phyloP scores from a whole-genome alignment of 2,888 invertebrate species.

The Catocala sponsa region DNA sequence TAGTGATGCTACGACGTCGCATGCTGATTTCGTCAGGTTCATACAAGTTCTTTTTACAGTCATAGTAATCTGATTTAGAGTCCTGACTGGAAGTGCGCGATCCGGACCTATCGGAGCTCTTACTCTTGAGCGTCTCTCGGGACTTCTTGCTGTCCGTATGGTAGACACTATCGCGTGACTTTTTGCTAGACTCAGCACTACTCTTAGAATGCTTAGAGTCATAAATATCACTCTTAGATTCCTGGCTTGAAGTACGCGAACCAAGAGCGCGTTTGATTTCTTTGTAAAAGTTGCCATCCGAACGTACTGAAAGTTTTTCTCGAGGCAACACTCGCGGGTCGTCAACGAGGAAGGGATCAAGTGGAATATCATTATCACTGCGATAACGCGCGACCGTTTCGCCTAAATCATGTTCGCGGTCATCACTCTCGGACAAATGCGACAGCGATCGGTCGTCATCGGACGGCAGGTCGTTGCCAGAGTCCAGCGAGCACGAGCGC shows the following conservation, averaged over 20 bases:
- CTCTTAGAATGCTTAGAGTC: conserved; percentile 90
- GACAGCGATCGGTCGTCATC: conserved; percentile 90
- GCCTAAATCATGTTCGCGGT: conserved; percentile 87
- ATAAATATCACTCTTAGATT: conserved; percentile 91
- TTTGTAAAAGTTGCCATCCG: conserved; percentile 92
- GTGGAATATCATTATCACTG: conserved; percentile 91
- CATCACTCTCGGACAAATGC: conserved; percentile 83
- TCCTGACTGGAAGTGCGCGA: conserved; percentile 91
- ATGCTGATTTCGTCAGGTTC: conserved; percentile 74
- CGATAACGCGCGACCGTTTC: conserved; percentile 89
- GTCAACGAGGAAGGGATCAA: conserved; percentile 93
- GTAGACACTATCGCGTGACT: conserved; percentile 89
- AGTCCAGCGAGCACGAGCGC: conserved; percentile 92
- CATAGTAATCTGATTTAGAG: conserved; percentile 92
- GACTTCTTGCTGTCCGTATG: conserved; percentile 91
- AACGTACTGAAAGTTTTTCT: conserved; percentile 91
- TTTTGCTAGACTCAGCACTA: conserved; percentile 90
- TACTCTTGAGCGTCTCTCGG: conserved; percentile 89
- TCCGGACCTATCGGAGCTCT: conserved; percentile 88
- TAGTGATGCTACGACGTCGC: conserved; percentile 71
- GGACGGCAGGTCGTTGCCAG: conserved; percentile 92
- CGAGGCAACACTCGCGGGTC: conserved; percentile 92
- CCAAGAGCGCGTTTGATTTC: conserved; percentile 90
- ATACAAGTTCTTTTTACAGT: conserved; percentile 87
- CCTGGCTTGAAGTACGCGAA: conserved; percentile 91